Percentiles rank a stretch among this genome's conserved stretches.
Conservation (phyloP, 2,113 vertebrate genomes). For the Glareola pratincola region DNA sequence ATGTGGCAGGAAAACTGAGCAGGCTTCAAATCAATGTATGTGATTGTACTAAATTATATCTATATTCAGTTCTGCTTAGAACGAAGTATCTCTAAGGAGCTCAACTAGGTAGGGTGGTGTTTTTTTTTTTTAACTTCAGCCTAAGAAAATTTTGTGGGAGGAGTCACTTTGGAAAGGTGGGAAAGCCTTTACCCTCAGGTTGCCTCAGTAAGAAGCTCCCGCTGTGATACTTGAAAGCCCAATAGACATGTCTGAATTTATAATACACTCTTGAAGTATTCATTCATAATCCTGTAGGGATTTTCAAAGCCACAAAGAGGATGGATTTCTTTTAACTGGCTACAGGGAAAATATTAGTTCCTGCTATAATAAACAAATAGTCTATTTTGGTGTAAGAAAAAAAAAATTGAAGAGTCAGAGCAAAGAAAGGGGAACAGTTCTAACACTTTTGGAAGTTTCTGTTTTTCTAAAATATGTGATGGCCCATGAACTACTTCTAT, state of each 20-base stretch:
- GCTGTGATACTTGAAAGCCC: constrained; percentile 71
- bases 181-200: constrained; percentile 67
- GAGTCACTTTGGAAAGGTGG: constrained; percentile 66
- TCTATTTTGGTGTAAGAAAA: background rate
- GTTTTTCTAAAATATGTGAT: background rate
- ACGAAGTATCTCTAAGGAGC: constrained; percentile 22
- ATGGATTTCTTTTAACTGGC: constrained; percentile 37
- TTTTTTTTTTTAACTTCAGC: constrained; percentile 50
- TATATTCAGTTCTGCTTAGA: background rate
- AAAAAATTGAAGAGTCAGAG: background rate
- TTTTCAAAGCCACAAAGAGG: constrained; percentile 66
- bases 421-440: background rate
- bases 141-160: constrained; percentile 69
- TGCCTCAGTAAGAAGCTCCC: constrained; percentile 64
- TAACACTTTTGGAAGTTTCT: background rate
- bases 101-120: constrained; percentile 25
- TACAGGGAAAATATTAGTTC: constrained; percentile 48
- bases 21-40: background rate
- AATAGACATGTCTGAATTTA: constrained; percentile 68
- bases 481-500: background rate
- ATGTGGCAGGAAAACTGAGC: background rate
- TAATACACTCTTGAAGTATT: constrained; percentile 70
- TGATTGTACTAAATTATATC: background rate
- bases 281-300: constrained; percentile 66
- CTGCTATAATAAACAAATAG: constrained; percentile 50